Conservation (phyloP, 2,113 vertebrate species). For the Hoplias malabaricus region DNA sequence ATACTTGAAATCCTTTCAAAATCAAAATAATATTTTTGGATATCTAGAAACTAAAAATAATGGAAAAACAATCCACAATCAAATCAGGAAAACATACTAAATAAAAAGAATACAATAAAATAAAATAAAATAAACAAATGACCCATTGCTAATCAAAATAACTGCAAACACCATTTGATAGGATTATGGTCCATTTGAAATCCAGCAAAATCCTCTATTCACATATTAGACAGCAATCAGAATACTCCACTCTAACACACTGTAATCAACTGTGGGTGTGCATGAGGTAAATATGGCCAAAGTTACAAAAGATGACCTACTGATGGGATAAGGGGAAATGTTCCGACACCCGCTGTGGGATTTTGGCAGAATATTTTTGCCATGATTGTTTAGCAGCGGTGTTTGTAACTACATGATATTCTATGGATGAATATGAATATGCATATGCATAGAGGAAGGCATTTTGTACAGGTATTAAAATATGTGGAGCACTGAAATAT, state of each 20-base stretch:
- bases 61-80: slow-evolving; percentile 40
- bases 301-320: slow-evolving; percentile 26
- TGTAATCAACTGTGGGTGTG: slow-evolving; percentile 28
- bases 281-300: slow-evolving; percentile 24
- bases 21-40: slow-evolving; percentile 39
- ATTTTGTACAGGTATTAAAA: slow-evolving; percentile 26
- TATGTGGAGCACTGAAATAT: slow-evolving; percentile 24
- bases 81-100: slow-evolving; percentile 44
- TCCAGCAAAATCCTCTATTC: slow-evolving; percentile 16
- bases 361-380: slow-evolving; percentile 49
- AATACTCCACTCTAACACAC: slow-evolving; percentile 14
- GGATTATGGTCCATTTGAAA: slow-evolving; percentile 24
- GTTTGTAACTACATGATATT: slow-evolving; percentile 15
- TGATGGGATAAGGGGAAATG: slow-evolving; percentile 18
- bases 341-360: slow-evolving; percentile 31
- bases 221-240: not conserved
- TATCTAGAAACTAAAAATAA: slow-evolving; percentile 47
- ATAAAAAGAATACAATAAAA: not conserved
- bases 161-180: slow-evolving; percentile 11
- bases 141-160: slow-evolving; percentile 19
- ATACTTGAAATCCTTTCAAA: slow-evolving; percentile 35
- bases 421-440: slow-evolving; percentile 19
- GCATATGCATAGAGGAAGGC: slow-evolving; percentile 30
- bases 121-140: slow-evolving; percentile 10
- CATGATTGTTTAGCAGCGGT: slow-evolving; percentile 35